Conservation (phyloP, 2,113 vertebrate species). For the Lepisosteus osseus region DNA sequence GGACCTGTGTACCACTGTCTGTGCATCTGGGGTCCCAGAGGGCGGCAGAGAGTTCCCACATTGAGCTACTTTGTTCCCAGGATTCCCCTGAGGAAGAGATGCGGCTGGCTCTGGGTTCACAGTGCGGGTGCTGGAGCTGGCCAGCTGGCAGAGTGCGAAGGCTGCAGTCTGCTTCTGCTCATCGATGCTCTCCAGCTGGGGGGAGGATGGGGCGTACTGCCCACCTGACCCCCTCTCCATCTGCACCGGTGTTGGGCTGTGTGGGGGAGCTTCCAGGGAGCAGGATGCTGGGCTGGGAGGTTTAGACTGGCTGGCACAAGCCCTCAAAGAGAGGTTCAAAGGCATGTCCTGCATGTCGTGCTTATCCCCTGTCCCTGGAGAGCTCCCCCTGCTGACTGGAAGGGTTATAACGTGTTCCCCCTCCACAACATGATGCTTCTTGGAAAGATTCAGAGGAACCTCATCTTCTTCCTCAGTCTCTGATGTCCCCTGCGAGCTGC, state of each 20-base stretch:
- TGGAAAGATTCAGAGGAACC: constrained; percentile 89
- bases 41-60: background rate
- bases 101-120: background rate
- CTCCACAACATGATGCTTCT: constrained; percentile 51
- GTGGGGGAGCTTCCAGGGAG: background rate
- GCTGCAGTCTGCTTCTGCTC: constrained; percentile 89
- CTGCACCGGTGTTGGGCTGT: background rate
- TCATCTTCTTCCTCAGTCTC: constrained; percentile 43
- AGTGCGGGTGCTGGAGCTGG: constrained; percentile 65
- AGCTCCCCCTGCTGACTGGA: constrained; percentile 10
- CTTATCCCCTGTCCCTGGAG: constrained; percentile 12
- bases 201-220: constrained; percentile 13
- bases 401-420: constrained; percentile 10
- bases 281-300: constrained; percentile 46
- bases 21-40: background rate
- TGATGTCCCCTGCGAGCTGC: constrained; percentile 2
- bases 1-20: constrained; percentile 32
- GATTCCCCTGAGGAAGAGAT: constrained; percentile 27
- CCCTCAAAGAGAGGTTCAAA: constrained; percentile 85
- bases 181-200: constrained; percentile 55
- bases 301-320: constrained; percentile 15
- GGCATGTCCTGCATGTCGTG: constrained; percentile 69
- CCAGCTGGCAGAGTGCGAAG: constrained; percentile 89
- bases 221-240: constrained; percentile 10
- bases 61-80: background rate